phyloP scores from a whole-genome alignment of 2,797 vertebrate species.

The Phylloscopus collybita region DNA sequence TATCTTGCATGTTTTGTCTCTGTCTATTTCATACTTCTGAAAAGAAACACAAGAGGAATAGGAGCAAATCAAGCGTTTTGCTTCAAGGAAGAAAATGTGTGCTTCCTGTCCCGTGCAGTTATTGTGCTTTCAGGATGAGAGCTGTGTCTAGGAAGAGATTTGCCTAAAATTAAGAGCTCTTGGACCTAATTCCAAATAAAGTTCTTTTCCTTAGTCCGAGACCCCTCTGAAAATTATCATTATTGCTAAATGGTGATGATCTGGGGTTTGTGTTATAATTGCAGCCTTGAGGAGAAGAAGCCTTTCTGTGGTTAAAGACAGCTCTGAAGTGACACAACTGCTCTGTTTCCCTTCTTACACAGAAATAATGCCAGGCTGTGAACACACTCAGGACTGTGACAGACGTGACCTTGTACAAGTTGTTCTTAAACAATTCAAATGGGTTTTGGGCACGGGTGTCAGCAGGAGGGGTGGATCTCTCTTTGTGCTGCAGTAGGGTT shows the following conservation, averaged over 20 bases:
- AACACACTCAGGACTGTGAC: neutral
- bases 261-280: neutral
- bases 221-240: neutral
- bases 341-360: neutral
- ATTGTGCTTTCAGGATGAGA: neutral
- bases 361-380: neutral
- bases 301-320: neutral
- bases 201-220: neutral
- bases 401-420: neutral
- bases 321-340: neutral
- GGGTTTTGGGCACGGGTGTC: neutral
- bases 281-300: neutral
- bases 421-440: neutral
- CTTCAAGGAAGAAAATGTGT: neutral
- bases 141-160: neutral
- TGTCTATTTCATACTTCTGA: neutral
- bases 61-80: neutral
- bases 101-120: neutral
- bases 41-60: neutral
- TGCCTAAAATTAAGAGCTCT: neutral
- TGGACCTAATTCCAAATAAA: neutral
- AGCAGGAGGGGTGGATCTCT: neutral
- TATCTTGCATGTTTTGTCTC: neutral
- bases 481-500: neutral
- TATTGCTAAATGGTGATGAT: neutral